Evolutionary conservation across 30 jellyfish, hydroid and myxozoan genomes (phyloP), one percentile per base, ranked within the genome.

Genomic region (Aurelia sp.): DNA sequence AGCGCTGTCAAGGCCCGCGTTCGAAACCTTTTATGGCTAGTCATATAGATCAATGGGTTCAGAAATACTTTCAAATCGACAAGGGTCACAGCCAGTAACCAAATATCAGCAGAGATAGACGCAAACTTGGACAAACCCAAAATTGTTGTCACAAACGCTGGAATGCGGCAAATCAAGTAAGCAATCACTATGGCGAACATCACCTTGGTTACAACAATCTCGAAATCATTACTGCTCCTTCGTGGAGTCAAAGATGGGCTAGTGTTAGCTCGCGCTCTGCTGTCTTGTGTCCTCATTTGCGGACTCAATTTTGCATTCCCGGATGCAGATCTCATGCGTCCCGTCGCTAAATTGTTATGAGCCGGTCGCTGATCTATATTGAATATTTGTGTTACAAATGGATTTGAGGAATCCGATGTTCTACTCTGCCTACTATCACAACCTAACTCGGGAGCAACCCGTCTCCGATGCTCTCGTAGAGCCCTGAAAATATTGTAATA

Each of bases 181-280:
- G 84, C 93, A 4, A 91, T 72, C 24, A 91, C 88, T 17, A 85
- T 91, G 41, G 82, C 84, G 65, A 91, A 83, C 98, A 91, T 91
- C 27, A 91, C 91, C 67, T 67, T 78, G 62, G 98, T 91, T 72
- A 91, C 74, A 24, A 78, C 88, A 31, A 74, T 71, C 74, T 91
- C 98, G 48, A 73, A 91, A 13, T 81, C 84, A 19, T 24, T 40
- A 20, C 84, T 80, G 27, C 74, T 63, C 63, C 70, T 63, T 12
- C 53, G 63, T 8, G 67, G 21, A 48, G 62, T 33, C 18, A 44
- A 44, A 44, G 55, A 44, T 5, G 55, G 15, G 15, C 55, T 44
- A 12, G 55, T 44, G 55, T 13, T 59, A 15, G 31, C 17, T 17
- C 72, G 30, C 35, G n/a, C 17, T 18, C 27, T 19, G 67, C 12